A percentile compares a stretch with the other conserved stretches of the same genome.
Evolutionary conservation across 2,113 vertebrate genomes (phyloP).

Genomic region (Hemibagrus wyckioides): DNA sequence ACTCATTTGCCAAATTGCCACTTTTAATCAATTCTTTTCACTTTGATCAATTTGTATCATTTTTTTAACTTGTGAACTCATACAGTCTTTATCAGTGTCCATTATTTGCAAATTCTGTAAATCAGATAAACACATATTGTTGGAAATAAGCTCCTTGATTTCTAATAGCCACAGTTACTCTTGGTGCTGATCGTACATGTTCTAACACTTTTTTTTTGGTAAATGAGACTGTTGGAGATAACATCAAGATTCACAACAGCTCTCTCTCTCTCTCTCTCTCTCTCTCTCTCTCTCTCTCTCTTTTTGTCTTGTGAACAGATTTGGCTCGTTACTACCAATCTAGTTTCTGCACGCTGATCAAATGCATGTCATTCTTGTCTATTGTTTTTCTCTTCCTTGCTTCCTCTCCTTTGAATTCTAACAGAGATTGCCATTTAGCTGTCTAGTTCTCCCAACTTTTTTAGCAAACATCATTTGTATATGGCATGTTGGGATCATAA

Average conservation of each 20-base stretch:
- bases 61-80: not conserved
- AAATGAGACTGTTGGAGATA: constrained; percentile 14
- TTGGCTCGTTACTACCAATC: constrained; percentile 29
- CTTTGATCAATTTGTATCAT: not conserved
- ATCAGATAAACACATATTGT: not conserved
- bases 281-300: constrained; percentile 10
- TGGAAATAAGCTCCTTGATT: not conserved
- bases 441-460: not conserved
- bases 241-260: constrained; percentile 8
- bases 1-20: not conserved
- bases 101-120: not conserved
- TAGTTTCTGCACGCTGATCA: constrained; percentile 40
- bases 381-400: constrained; percentile 12
- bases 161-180: constrained; percentile 6
- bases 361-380: constrained; percentile 20
- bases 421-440: not conserved
- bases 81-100: not conserved
- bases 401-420: constrained; percentile 14
- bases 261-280: constrained; percentile 27
- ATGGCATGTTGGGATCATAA: not conserved
- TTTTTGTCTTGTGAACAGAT: constrained; percentile 18
- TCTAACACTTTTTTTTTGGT: not conserved
- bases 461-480: not conserved
- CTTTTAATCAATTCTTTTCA: too few species aligned
- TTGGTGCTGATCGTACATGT: constrained; percentile 1